phyloP scores from a whole-genome alignment of 2,113 vertebrate genomes.

The Myotis brandtii region DNA sequence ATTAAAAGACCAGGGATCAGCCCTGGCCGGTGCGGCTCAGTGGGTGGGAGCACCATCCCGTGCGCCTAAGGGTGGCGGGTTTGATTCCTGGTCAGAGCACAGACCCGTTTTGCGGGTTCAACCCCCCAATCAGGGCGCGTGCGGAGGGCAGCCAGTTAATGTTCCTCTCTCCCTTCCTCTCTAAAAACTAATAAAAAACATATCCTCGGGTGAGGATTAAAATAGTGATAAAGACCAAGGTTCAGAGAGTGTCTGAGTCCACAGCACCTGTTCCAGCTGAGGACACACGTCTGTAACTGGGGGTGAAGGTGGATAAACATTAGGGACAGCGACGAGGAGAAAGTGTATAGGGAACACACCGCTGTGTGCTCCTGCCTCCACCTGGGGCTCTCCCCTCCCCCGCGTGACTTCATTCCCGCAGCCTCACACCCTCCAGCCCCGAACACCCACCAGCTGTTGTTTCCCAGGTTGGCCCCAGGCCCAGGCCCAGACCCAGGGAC shows the following conservation, averaged over 20 bases:
- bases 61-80: not conserved
- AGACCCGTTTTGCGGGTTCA: not conserved
- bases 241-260: not conserved
- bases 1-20: slow-evolving; percentile 13
- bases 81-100: not conserved
- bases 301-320: not conserved
- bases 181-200: not conserved
- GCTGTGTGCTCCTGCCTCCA: not conserved
- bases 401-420: rapidly evolving
- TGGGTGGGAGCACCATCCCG: not conserved
- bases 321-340: rapidly evolving
- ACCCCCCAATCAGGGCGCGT: no score
- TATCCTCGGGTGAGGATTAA: not conserved
- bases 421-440: not conserved
- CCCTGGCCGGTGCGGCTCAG: not conserved
- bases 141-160: not conserved
- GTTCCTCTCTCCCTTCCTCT: not conserved
- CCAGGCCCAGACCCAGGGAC: not conserved
- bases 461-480: not conserved
- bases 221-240: not conserved
- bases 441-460: not conserved
- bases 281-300: rapidly evolving
- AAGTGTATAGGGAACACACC: rapidly evolving
- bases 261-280: rapidly evolving
- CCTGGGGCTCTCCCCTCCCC: not conserved